Conservation (phyloP, 2,797 vertebrate genomes). For the Chiropotes sagulatus region DNA sequence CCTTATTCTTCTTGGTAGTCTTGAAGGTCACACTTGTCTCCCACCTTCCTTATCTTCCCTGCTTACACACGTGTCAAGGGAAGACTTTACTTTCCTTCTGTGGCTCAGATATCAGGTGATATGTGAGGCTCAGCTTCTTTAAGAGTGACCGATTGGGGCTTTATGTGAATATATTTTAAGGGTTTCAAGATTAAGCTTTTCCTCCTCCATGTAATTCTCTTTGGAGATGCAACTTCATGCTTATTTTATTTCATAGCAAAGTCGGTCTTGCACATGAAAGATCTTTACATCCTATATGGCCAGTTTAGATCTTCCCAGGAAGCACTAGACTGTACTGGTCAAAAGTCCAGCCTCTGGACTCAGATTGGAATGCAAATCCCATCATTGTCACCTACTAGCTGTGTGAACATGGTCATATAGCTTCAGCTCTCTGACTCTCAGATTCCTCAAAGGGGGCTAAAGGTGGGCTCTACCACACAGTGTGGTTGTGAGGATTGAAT, state of each 20-base stretch:
- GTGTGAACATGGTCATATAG: background rate
- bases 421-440: background rate
- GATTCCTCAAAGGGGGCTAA: background rate
- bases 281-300: background rate
- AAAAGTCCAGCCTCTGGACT: background rate
- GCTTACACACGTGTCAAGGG: background rate
- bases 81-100: conserved; percentile 23
- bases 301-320: background rate
- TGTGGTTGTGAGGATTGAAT: background rate
- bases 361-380: background rate
- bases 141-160: conserved; percentile 24
- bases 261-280: background rate
- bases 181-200: conserved; percentile 46
- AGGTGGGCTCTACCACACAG: background rate
- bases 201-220: conserved; percentile 4
- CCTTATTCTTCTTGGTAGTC: background rate
- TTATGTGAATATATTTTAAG: conserved; percentile 50
- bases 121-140: background rate
- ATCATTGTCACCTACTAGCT: background rate
- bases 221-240: background rate
- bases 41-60: background rate
- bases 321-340: background rate
- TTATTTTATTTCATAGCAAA: conserved; percentile 21
- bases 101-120: background rate
- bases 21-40: background rate